Base-by-base conservation (phyloP, 2,797 vertebrate genomes). In the Sebastes taczanowskii region DNA sequence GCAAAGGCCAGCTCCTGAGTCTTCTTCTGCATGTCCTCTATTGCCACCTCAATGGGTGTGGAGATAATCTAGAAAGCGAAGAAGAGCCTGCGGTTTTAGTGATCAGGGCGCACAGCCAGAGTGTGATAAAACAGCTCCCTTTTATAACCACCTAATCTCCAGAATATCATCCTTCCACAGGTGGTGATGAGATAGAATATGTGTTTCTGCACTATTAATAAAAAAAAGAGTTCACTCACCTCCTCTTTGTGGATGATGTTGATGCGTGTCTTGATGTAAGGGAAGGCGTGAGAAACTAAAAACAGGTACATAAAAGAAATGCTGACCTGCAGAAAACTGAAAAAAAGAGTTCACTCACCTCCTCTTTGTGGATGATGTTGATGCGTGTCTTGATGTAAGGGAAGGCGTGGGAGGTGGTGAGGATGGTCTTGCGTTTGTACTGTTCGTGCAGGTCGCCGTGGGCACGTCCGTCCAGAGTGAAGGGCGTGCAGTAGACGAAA, bases 1-100 rank as follows among this genome's bases (percentile, higher is more conserved):
- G 98, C 98, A 72, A 99, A 99, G 52, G 98, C 98, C 83, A 99
- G 56, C 88, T 99, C 98, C 86, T 99, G 98, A 4, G 98, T 99
- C 94, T 99, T 99, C 92, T 99, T 99, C 92, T 99, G 98, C 98
- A 99, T 99, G 91, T 99, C 98, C 91, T 99, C 98, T 34, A 99
- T 99, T 13, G 98, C 98, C 49, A 99, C 98, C 94, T 99, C 98
- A 16, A 99, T 98, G 77, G 98, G 98, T 0, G 97, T 99, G 93
- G 98, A 95, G 92, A 99, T 99, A 74, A 99, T 96, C 98, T 99
- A 80, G 20, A 71, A 66, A 53, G 49, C 1, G 34, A 78, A 1
- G 42, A 18, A 46, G 42, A 46, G 42, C 1, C 38, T 42, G 25
- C 7, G 0, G 14, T 56, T 60, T 72, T 18, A 11, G 34, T 68